Evolutionary conservation across 2,888 invertebrate genomes (phyloP).

Genomic region (Nomada hirtipes): DNA sequence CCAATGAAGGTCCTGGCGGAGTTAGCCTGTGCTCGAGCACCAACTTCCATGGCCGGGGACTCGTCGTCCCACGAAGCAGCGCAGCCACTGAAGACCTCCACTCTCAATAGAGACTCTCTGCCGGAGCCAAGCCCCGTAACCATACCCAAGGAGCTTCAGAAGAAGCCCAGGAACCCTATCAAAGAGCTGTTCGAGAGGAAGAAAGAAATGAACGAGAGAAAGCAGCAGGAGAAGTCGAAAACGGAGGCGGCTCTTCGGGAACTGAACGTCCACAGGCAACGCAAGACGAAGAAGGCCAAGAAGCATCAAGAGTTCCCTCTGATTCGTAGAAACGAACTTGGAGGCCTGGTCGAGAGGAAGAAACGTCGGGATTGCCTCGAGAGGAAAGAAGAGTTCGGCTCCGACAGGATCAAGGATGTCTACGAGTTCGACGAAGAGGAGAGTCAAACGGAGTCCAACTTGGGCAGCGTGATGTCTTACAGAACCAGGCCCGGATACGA

Average conservation of each 20-base stretch:
- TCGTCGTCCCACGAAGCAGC: slow-evolving; percentile 39
- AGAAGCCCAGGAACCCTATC: slow-evolving; percentile 80
- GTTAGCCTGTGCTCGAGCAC: slow-evolving; percentile 82
- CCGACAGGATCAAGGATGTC: slow-evolving; percentile 78
- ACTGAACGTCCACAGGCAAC: slow-evolving; percentile 70
- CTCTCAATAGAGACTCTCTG: slow-evolving; percentile 32
- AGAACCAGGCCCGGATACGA: slow-evolving; percentile 72
- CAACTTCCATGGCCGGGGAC: slow-evolving; percentile 74
- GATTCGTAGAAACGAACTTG: slow-evolving; percentile 76
- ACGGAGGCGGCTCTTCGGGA: slow-evolving; percentile 63
- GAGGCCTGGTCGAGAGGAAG: slow-evolving; percentile 79
- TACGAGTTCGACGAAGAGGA: slow-evolving; percentile 84
- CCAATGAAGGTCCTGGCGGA: slow-evolving; percentile 83
- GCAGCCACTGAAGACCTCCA: slow-evolving; percentile 31
- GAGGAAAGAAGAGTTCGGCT: slow-evolving; percentile 64
- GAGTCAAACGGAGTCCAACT: slow-evolving; percentile 72
- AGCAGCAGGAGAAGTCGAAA: slow-evolving; percentile 74
- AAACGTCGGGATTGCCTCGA: slow-evolving; percentile 76
- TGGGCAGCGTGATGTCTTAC: slow-evolving; percentile 77
- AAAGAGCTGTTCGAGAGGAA: slow-evolving; percentile 82
- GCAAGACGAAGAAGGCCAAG: slow-evolving; percentile 76
- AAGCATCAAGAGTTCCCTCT: slow-evolving; percentile 78
- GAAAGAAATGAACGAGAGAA: slow-evolving; percentile 80
- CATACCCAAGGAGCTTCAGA: slow-evolving; percentile 59
- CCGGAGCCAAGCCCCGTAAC: background rate